Evolutionary conservation across 2,797 vertebrate genomes (phyloP), one percentile per base, ranked within the genome.

Genomic region (Decapterus maruadsi): DNA sequence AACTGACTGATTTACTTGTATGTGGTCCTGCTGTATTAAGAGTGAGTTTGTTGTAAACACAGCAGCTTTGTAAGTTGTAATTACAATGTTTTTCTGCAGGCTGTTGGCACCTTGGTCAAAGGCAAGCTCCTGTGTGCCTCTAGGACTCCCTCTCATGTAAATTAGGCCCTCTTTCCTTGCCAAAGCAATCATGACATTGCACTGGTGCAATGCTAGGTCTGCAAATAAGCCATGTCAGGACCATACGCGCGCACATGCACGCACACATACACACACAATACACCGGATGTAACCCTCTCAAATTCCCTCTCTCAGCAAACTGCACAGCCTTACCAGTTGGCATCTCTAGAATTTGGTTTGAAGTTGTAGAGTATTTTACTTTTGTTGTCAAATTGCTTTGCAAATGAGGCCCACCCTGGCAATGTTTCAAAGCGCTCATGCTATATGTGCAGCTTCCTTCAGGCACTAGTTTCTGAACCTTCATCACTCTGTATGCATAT

Each of bases 321-420:
- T 40, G 56, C 57, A 67, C 34, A 79, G 72, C 78, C 1, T 34
- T 22, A 84, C 74, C 75, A 86, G 80, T 87, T 89, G 86, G 88
- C 89, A 85, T 82, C 81, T 89, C 59, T 50, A 46, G 60, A 86
- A 88, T 92, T 88, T 86, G 72, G 86, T 90, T 92, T 93, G 80
- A 92, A 90, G 87, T 92, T 79, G 80, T 85, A 61, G 72, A 89
- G 90, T 82, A 84, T 90, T 93, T 93, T 88, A 87, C 85, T 92
- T 87, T 93, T 91, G 90, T 92, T 92, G 89, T 93, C 80, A 89
- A 92, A 90, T 89, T 90, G 90, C 87, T 92, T 92, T 93, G 91
- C 90, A 93, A 93, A 93, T 92, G 90, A 93, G 90, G 77, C 87
- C 88, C 89, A 86, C 81, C 87, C 86, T 93, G 91, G 90, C 90